Conservation (phyloP, 53 echinoderm and acorn worm species). For the Stichopus horrens region DNA sequence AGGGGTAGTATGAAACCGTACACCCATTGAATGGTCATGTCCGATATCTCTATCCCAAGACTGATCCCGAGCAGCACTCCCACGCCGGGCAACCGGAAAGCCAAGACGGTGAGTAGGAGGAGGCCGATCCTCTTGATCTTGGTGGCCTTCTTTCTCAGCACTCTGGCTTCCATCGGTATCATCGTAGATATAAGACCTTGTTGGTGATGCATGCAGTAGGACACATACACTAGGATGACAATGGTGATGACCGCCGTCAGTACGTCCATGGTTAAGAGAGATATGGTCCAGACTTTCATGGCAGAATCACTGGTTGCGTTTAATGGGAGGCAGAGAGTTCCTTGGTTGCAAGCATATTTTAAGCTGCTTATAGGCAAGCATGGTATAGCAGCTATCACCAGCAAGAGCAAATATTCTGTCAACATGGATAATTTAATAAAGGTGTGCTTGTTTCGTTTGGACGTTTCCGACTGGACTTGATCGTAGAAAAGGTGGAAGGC, state of each 20-base stretch:
- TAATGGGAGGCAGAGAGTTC: constrained; percentile 76
- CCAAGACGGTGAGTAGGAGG: constrained; percentile 62
- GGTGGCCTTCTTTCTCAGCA: constrained; percentile 73
- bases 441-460: constrained; percentile 49
- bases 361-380: constrained; percentile 76
- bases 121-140: constrained; percentile 81
- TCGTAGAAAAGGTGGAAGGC: constrained; percentile 68
- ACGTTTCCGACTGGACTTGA: constrained; percentile 31
- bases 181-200: constrained; percentile 57
- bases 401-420: constrained; percentile 58
- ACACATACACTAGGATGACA: constrained; percentile 62
- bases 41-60: constrained; percentile 60
- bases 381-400: constrained; percentile 60
- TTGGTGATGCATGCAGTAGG: constrained; percentile 81
- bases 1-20: constrained; percentile 85
- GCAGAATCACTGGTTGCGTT: constrained; percentile 46
- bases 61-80: constrained; percentile 66
- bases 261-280: constrained; percentile 69
- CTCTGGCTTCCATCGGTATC: constrained; percentile 92
- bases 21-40: constrained; percentile 77
- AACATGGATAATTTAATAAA: constrained; percentile 61
- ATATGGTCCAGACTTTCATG: constrained; percentile 69
- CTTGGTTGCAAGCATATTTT: constrained; percentile 48
- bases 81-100: constrained; percentile 81
- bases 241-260: constrained; percentile 63